These are phyloP conservation scores for Galago senegalensis DNA, from an alignment of 2,797 vertebrate genomes.

Conservation along the genomic window DNA sequence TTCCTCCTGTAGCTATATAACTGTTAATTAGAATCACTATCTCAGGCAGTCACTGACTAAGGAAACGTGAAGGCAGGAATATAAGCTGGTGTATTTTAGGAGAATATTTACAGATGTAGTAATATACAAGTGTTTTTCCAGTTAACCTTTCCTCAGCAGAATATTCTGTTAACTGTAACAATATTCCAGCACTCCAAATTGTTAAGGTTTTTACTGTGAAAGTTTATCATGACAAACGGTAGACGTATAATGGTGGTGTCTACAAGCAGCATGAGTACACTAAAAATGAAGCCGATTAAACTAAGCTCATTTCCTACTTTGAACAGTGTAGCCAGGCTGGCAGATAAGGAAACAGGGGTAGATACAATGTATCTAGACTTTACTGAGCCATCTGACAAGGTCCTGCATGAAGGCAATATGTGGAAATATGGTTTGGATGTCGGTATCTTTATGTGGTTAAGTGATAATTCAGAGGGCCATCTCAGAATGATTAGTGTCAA, in stretches of 20 bases:
- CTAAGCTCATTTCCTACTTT: slow-evolving; percentile 6
- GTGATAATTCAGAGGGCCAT: slow-evolving; percentile 21
- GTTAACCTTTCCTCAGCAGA: background rate
- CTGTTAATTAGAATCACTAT: background rate
- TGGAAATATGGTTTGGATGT: background rate
- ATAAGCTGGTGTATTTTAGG: background rate
- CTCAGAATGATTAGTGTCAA: background rate
- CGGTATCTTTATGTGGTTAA: background rate
- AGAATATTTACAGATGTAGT: background rate
- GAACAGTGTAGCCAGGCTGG: background rate
- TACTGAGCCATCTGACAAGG: background rate
- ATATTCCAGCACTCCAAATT: background rate
- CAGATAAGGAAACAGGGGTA: background rate
- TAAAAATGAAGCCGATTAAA: background rate
- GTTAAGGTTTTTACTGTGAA: slow-evolving; percentile 17
- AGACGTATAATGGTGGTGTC: background rate
- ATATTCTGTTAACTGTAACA: slow-evolving; percentile 17
- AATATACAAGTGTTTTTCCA: background rate
- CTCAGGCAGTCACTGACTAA: background rate
- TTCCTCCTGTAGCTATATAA: background rate
- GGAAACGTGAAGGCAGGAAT: background rate
- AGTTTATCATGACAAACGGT: background rate
- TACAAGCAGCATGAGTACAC: background rate
- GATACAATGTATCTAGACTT: background rate
- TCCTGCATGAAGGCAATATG: background rate